phyloP scores from a whole-genome alignment of 2,797 vertebrate genomes.

The Lithobates sylvaticus region DNA sequence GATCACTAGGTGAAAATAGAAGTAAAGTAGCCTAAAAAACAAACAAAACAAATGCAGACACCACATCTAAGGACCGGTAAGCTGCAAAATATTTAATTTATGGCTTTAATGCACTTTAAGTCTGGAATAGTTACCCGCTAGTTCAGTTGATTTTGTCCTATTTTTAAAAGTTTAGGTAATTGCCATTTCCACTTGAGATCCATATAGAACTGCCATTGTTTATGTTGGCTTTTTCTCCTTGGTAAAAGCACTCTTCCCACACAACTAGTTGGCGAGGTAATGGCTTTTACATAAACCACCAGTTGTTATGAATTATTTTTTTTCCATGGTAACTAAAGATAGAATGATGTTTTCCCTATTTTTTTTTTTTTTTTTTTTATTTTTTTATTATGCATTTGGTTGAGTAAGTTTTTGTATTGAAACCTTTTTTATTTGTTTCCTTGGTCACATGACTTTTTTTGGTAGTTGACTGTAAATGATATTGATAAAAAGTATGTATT shows the following conservation, averaged over 20 bases:
- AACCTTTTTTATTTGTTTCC: too few species aligned
- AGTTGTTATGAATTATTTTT: background rate
- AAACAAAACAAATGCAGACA: too few species aligned
- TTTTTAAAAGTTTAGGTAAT: background rate
- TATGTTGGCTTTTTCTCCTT: slow-evolving; percentile 4
- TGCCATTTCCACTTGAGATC: background rate
- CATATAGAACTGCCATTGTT: background rate
- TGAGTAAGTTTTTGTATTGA: too few species aligned
- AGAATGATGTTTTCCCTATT: background rate
- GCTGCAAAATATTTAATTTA: too few species aligned
- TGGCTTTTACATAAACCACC: slow-evolving; percentile 7
- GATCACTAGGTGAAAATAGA: too few species aligned
- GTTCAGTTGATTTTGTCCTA: background rate
- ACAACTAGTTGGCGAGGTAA: slow-evolving; percentile 18
- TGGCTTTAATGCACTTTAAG: background rate
- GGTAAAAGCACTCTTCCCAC: background rate
- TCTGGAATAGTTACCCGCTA: background rate
- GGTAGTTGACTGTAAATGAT: background rate
- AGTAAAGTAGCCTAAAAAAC: too few species aligned
- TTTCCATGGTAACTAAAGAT: background rate
- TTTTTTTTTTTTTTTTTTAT: background rate
- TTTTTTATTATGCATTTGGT: background rate
- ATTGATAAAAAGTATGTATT: too few species aligned
- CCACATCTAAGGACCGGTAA: too few species aligned
- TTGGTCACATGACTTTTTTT: background rate